Conservation (phyloP, 2,888 invertebrate species). For the Rosalia funebris region DNA sequence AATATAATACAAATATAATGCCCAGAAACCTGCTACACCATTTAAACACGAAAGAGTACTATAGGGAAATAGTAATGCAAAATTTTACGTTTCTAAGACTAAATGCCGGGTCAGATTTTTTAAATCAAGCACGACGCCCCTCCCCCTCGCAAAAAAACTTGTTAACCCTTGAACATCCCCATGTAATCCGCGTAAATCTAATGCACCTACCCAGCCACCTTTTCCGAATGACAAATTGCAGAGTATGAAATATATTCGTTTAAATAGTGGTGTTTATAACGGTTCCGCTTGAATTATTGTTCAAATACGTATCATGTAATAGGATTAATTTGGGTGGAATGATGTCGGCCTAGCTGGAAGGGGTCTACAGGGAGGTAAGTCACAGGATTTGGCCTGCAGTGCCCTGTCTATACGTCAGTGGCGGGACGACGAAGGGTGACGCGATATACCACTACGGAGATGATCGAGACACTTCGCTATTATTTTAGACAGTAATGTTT, state of each 20-base stretch:
- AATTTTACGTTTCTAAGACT: too few relatives aligned
- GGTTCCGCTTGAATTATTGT: constrained; percentile 56
- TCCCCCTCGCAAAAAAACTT: too few relatives aligned
- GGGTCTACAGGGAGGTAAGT: constrained; percentile 29
- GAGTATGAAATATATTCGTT: constrained; percentile 54
- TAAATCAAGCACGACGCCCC: too few relatives aligned
- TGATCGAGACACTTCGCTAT: too few relatives aligned
- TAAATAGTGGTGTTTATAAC: constrained; percentile 59
- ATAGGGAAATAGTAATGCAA: too few relatives aligned
- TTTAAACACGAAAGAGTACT: too few relatives aligned
- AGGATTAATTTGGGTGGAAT: constrained; percentile 58
- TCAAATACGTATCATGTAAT: constrained; percentile 57
- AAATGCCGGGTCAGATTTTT: too few relatives aligned
- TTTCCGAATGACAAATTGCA: constrained; percentile 54
- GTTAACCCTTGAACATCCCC: constrained; percentile 14
- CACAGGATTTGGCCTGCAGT: constrained; percentile 23
- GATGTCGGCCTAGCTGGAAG: constrained; percentile 48
- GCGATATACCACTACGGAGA: too few relatives aligned
- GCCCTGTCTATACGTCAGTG: constrained; percentile 11
- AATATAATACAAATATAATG: too few relatives aligned
- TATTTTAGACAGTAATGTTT: too few relatives aligned
- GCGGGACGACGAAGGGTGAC: not conserved
- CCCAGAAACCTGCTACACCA: too few relatives aligned
- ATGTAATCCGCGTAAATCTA: constrained; percentile 17
- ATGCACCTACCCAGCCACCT: constrained; percentile 32